Evolutionary conservation across 2,113 vertebrate genomes (phyloP).

Genomic region (human): DNA sequence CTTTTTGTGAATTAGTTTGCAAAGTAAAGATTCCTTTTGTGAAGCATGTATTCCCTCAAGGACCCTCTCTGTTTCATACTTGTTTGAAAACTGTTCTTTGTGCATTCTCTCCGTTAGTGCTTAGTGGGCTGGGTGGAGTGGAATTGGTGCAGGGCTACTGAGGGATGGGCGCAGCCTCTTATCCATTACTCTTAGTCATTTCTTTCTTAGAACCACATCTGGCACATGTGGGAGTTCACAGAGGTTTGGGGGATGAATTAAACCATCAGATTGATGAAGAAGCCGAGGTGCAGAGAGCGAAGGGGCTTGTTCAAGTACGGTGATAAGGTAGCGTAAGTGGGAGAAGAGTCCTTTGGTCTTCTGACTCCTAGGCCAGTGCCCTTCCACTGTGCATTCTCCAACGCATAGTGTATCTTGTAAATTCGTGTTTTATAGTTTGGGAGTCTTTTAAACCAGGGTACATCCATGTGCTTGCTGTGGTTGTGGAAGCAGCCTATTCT

Average conservation of each 20-base stretch:
- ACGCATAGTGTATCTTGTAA: neutral
- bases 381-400: neutral
- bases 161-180: neutral
- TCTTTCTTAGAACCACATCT: neutral
- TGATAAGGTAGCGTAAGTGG: neutral
- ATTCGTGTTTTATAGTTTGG: neutral
- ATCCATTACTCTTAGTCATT: neutral
- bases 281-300: neutral
- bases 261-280: neutral
- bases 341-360: neutral
- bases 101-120: neutral
- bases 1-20: conserved; percentile 19
- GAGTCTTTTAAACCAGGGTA: neutral
- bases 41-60: neutral
- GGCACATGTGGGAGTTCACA: neutral
- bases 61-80: neutral
- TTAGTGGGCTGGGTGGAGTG: neutral
- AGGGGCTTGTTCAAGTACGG: neutral
- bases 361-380: neutral
- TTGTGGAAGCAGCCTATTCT: neutral
- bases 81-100: neutral
- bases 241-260: neutral
- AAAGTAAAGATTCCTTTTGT: neutral
- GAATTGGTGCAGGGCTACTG: neutral
- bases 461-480: neutral